phyloP scores from a whole-genome alignment of 2,797 vertebrate species.

The Crossoptilon crossoptilon region DNA sequence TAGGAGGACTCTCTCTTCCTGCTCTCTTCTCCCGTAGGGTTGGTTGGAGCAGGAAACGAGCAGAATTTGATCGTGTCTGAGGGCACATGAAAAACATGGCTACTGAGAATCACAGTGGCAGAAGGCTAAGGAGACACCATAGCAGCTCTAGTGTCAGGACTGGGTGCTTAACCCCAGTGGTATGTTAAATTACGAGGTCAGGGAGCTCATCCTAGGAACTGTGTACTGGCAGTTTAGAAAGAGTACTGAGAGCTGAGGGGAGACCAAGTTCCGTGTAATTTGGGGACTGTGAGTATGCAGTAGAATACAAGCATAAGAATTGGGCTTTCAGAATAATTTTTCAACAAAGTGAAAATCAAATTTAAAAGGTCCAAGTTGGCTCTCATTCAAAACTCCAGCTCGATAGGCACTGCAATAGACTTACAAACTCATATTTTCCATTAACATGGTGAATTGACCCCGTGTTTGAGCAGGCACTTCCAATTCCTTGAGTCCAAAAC shows the following conservation, averaged over 20 bases:
- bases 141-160: neutral
- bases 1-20: constrained; percentile 51
- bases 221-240: neutral
- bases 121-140: neutral
- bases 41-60: neutral
- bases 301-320: neutral
- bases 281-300: fast-evolving
- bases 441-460: neutral
- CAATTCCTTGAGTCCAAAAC: neutral
- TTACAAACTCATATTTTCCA: neutral
- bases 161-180: neutral
- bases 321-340: neutral
- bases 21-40: neutral
- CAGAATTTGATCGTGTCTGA: neutral
- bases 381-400: neutral
- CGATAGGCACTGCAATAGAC: neutral
- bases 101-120: neutral
- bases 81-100: neutral
- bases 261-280: neutral
- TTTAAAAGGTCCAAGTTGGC: neutral
- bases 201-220: neutral
- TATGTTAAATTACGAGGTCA: neutral
- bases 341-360: neutral
- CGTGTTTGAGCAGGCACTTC: neutral
- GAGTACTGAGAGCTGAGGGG: neutral